Percentiles rank a stretch among this genome's conserved stretches.
Conservation (phyloP, 2,113 vertebrate genomes). For the Prionailurus viverrinus region DNA sequence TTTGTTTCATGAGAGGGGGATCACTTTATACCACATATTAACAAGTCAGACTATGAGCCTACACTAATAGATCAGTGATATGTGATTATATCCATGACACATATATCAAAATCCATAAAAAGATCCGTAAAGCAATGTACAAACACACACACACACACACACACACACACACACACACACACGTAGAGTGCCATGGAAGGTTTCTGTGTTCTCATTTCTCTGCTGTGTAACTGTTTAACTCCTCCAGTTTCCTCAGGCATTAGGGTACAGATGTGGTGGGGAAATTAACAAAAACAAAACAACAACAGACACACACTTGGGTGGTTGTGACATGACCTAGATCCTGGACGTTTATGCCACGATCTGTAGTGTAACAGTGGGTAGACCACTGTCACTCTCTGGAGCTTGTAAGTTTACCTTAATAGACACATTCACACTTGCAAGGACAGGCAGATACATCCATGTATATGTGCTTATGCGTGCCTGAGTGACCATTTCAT, state of each 20-base stretch:
- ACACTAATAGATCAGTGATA: not conserved
- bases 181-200: not conserved
- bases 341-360: not conserved
- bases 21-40: not conserved
- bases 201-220: not conserved
- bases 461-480: not conserved
- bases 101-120: not conserved
- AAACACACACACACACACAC: too few relatives aligned
- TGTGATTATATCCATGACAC: not conserved
- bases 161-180: not conserved
- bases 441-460: not conserved
- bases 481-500: not conserved
- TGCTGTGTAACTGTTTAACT: not conserved
- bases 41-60: not conserved
- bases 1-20: not conserved
- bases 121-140: not conserved
- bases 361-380: not conserved
- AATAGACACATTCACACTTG: not conserved
- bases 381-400: not conserved
- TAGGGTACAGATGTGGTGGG: not conserved
- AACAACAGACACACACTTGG: not conserved
- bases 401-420: not conserved
- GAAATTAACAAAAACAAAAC: not conserved
- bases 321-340: not conserved
- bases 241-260: not conserved